Evolutionary conservation across 2,797 vertebrate genomes (phyloP).

Genomic region (Lithobates sylvaticus): DNA sequence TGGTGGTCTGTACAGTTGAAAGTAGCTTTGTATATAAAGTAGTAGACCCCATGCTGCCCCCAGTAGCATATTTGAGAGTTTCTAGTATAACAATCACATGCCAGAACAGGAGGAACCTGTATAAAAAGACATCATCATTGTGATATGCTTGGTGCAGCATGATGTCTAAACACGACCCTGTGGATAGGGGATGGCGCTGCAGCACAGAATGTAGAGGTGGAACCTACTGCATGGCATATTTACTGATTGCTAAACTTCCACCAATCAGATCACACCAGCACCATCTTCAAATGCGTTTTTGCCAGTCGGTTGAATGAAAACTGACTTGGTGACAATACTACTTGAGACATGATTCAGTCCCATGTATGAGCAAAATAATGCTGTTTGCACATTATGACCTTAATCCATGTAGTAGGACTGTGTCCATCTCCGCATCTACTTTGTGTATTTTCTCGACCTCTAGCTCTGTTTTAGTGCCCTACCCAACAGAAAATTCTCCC

Average conservation of each 20-base stretch:
- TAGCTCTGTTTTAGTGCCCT: not conserved
- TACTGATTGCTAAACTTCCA: not conserved
- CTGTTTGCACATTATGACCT: too few species aligned
- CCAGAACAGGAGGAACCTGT: not conserved
- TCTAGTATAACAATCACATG: too few species aligned
- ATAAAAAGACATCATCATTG: not conserved
- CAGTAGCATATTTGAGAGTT: too few species aligned
- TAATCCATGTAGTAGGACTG: too few species aligned
- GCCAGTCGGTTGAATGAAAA: too few species aligned
- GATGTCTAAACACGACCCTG: not conserved
- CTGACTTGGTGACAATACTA: too few species aligned
- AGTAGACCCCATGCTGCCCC: too few species aligned
- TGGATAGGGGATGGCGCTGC: not conserved
- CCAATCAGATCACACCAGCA: not conserved
- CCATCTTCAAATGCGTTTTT: not conserved
- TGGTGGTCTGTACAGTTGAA: too few species aligned
- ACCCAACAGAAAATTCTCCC: not conserved
- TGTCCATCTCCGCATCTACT: not conserved
- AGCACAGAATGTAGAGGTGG: not conserved
- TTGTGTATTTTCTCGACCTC: not conserved
- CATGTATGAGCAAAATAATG: too few species aligned
- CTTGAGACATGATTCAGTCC: too few species aligned
- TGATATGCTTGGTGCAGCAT: not conserved
- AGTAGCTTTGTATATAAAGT: too few species aligned
- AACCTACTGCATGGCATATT: not conserved